Conservation (phyloP, 2,797 vertebrate genomes). For the Rhynchonycteris naso region DNA sequence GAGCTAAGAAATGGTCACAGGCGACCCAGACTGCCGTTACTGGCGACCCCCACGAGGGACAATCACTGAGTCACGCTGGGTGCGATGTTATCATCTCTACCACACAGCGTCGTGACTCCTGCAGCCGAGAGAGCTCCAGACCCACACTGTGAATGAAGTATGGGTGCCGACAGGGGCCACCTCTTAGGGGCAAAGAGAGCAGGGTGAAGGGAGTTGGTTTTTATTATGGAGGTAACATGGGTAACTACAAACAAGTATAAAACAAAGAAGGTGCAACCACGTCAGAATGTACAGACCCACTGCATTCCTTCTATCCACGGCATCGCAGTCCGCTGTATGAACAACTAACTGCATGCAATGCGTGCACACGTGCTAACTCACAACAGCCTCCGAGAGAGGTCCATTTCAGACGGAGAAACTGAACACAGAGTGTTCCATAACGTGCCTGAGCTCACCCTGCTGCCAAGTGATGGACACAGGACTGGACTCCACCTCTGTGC, state of each 20-base stretch:
- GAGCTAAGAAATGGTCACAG: background rate
- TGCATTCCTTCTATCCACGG: background rate
- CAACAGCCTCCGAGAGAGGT: background rate
- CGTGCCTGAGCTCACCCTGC: background rate
- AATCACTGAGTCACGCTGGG: too few species aligned
- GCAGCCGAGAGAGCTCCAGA: background rate
- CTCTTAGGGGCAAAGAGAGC: background rate
- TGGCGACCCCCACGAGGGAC: background rate
- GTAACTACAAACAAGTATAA: background rate
- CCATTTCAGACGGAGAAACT: background rate
- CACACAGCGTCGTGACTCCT: background rate
- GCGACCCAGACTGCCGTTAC: background rate
- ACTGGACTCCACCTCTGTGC: background rate
- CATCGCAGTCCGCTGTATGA: background rate
- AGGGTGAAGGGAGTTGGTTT: background rate
- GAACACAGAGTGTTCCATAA: background rate
- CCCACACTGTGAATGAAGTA: background rate
- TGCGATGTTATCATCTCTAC: background rate
- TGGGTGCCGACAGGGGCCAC: background rate
- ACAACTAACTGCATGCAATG: background rate
- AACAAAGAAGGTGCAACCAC: background rate
- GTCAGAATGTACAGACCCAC: background rate
- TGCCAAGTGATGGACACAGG: background rate
- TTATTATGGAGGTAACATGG: slow-evolving; percentile 25
- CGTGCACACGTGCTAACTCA: background rate